Conservation (phyloP, 2,797 vertebrate genomes). For the Dallia pectoralis region DNA sequence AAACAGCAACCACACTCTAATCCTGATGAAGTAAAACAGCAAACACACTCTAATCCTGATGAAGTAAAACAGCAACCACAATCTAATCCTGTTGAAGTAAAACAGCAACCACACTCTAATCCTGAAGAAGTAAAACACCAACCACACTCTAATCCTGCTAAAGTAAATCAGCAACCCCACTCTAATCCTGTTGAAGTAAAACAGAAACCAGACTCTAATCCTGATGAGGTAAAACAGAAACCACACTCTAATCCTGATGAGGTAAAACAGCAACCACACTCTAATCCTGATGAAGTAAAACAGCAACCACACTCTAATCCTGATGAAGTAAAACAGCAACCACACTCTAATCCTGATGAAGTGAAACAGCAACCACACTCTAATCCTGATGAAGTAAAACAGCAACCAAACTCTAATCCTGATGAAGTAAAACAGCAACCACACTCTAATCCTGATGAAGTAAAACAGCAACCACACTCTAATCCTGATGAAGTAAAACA, state of each 20-base stretch:
- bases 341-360: not conserved
- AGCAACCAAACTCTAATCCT: not conserved
- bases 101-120: not conserved
- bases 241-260: not conserved
- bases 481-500: too few relatives aligned
- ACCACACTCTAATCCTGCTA: not conserved
- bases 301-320: not conserved
- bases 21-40: too few relatives aligned
- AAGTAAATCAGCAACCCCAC: not conserved
- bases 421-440: not conserved
- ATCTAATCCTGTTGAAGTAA: not conserved
- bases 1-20: not conserved
- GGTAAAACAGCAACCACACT: not conserved
- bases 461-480: not conserved
- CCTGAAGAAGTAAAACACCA: too few relatives aligned
- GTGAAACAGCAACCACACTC: not conserved
- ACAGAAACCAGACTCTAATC: not conserved
- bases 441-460: not conserved
- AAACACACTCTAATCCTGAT: not conserved
- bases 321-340: not conserved
- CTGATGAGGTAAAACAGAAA: not conserved
- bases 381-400: too few relatives aligned
- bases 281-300: too few relatives aligned
- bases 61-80: not conserved
- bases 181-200: too few relatives aligned